A percentile compares a stretch with the other conserved stretches of the same genome.
Conservation (phyloP, 2,888 invertebrate genomes). For the Ennomos fuscantarius region DNA sequence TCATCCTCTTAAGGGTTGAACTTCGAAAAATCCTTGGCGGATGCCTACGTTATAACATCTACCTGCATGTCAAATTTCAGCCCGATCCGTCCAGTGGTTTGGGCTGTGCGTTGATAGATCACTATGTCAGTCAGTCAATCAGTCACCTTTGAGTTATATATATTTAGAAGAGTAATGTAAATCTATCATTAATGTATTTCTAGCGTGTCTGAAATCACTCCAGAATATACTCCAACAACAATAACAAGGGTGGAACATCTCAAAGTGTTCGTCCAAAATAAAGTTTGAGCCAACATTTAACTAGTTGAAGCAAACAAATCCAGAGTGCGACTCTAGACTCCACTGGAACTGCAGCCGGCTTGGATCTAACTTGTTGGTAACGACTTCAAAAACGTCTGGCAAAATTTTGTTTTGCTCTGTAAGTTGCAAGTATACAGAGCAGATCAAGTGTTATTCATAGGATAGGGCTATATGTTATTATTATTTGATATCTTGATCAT, state of each 20-base stretch:
- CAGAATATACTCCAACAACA: conserved; percentile 63
- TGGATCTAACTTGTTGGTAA: conserved; percentile 59
- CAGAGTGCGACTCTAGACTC: conserved; percentile 64
- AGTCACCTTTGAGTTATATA: too few relatives aligned
- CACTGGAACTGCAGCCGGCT: conserved; percentile 61
- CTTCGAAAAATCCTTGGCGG: too few relatives aligned
- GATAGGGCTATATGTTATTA: conserved; percentile 38
- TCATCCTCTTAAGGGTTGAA: too few relatives aligned
- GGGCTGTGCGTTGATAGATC: too few relatives aligned
- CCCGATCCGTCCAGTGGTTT: too few relatives aligned
- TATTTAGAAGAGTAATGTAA: too few relatives aligned
- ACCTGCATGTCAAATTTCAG: too few relatives aligned
- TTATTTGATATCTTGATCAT: conserved; percentile 16
- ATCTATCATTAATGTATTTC: conserved; percentile 42
- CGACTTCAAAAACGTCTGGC: conserved; percentile 59
- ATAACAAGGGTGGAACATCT: conserved; percentile 70
- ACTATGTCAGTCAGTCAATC: too few relatives aligned
- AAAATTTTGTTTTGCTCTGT: conserved; percentile 56
- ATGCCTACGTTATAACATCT: too few relatives aligned
- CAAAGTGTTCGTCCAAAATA: conserved; percentile 71
- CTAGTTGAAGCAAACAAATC: conserved; percentile 80
- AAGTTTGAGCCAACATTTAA: conserved; percentile 80
- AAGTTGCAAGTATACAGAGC: conserved; percentile 36
- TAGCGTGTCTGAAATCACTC: conserved; percentile 43
- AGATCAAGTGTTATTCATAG: conserved; percentile 29